phyloP scores from a whole-genome alignment of 2,888 invertebrate genomes.

The Plebejus anna region DNA sequence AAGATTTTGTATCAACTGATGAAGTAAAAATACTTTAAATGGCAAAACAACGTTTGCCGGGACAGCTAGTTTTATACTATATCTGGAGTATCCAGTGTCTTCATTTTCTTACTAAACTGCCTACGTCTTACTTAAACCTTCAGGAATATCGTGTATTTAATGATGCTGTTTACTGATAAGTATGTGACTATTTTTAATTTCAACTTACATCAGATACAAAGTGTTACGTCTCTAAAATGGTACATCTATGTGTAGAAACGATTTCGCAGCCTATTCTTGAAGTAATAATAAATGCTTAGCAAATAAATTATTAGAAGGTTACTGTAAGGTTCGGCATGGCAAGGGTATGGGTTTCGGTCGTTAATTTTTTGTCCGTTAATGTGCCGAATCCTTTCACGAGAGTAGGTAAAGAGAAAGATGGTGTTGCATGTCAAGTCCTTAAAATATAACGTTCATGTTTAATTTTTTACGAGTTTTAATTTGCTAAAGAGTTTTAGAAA shows the following conservation, averaged over 20 bases:
- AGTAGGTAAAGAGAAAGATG: slow-evolving; percentile 7
- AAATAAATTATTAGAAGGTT: slow-evolving; percentile 24
- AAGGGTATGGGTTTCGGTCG: slow-evolving; percentile 15
- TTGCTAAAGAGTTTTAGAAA: not conserved
- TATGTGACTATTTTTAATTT: not conserved
- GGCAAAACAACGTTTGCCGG: too few relatives aligned
- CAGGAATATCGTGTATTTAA: too few relatives aligned
- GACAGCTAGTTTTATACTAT: too few relatives aligned
- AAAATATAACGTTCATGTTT: not conserved
- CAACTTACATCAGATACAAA: not conserved
- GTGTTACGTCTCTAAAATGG: not conserved
- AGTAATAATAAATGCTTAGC: slow-evolving; percentile 21
- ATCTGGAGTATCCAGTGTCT: not conserved
- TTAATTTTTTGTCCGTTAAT: slow-evolving; percentile 18
- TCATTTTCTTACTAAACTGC: not conserved
- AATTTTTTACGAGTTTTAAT: not conserved
- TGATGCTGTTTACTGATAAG: not conserved
- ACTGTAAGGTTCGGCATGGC: slow-evolving; percentile 2
- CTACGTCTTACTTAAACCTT: not conserved
- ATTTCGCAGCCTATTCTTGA: slow-evolving; percentile 23
- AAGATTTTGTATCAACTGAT: too few relatives aligned
- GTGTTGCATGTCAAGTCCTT: not conserved
- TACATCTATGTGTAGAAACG: not conserved
- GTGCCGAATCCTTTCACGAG: slow-evolving; percentile 16
- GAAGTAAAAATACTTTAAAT: too few relatives aligned